Percentiles rank a stretch among this genome's conserved stretches.
Conservation (phyloP, 2,888 invertebrate species). For the Glaucopsyche alexis region DNA sequence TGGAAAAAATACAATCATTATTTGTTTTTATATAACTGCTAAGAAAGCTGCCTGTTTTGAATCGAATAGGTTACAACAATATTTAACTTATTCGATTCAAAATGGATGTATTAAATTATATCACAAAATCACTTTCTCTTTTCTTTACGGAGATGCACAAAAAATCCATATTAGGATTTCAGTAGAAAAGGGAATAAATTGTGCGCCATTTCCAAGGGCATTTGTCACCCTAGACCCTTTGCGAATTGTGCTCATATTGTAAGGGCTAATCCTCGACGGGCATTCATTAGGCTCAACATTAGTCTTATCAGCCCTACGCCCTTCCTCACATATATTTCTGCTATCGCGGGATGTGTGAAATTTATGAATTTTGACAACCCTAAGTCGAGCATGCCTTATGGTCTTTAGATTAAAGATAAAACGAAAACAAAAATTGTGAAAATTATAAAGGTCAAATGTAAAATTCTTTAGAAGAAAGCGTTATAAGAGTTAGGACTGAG, state of each 20-base stretch:
- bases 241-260: slow-evolving; percentile 76
- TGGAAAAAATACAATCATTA: no score
- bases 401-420: neutral
- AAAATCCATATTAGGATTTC: slow-evolving; percentile 10
- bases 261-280: slow-evolving; percentile 71
- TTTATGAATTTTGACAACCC: slow-evolving; percentile 22
- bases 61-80: no score
- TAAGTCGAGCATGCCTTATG: neutral
- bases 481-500: no score
- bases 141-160: neutral
- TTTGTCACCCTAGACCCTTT: slow-evolving; percentile 65
- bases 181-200: slow-evolving; percentile 51
- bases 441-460: neutral
- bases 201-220: slow-evolving; percentile 57
- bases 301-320: slow-evolving; percentile 59
- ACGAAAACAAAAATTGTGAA: neutral
- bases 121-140: neutral
- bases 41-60: no score
- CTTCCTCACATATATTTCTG: slow-evolving; percentile 55
- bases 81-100: neutral
- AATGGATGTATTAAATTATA: neutral
- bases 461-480: no score
- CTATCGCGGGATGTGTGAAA: slow-evolving; percentile 37
- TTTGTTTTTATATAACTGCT: no score
- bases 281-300: slow-evolving; percentile 70